phyloP scores from a whole-genome alignment of 2,113 vertebrate species.

The Zapornia atra region DNA sequence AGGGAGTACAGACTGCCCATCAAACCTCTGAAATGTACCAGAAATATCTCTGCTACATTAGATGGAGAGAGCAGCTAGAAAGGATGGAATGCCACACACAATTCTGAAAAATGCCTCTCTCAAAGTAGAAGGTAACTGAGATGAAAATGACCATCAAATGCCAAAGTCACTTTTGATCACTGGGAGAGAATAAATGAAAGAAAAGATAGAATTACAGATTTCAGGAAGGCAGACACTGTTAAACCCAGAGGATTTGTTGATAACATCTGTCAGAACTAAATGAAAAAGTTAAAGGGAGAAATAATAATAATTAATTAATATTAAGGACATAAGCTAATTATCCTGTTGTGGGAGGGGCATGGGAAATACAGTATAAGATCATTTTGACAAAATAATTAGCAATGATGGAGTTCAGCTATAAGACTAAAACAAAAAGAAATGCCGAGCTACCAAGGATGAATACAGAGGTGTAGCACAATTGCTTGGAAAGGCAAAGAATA shows the following conservation, averaged over 20 bases:
- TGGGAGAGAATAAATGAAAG: neutral
- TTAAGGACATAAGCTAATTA: neutral
- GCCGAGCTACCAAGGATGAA: neutral
- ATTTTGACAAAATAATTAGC: neutral
- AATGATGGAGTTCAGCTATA: neutral
- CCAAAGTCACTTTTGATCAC: neutral
- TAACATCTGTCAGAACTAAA: neutral
- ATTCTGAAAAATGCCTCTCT: neutral
- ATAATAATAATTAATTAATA: neutral
- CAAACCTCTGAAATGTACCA: neutral
- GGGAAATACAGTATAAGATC: neutral
- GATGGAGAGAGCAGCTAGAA: neutral
- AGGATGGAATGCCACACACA: accelerated
- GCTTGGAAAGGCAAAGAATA: neutral
- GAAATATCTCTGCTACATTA: neutral
- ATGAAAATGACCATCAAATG: neutral
- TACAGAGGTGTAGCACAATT: neutral
- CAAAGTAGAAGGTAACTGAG: neutral
- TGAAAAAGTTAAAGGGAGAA: neutral
- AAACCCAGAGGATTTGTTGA: neutral
- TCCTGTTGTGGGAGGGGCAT: neutral
- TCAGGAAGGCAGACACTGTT: neutral
- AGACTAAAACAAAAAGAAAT: neutral
- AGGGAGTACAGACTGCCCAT: neutral
- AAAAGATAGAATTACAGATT: neutral